Evolutionary conservation across 2,797 vertebrate genomes (phyloP), one percentile per base, ranked within the genome.

Genomic region (Pseudomugil tenellus): DNA sequence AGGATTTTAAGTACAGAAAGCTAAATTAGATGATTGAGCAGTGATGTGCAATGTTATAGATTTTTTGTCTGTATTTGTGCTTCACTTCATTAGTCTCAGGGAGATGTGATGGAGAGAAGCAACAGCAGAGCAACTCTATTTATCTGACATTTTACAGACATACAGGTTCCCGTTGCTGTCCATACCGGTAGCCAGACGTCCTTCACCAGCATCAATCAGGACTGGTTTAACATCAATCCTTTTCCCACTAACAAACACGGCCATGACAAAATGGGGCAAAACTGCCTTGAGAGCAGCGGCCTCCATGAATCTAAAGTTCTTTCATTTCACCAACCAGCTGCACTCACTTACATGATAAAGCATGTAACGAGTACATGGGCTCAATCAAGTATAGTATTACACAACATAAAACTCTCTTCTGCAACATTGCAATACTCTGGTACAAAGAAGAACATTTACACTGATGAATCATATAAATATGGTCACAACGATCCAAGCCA

Each of bases 141-240:
- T 59, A 70, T 82, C 71, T 76, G 80, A 72, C 80, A 71, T 70
- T 51, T 79, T 63, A 80, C 67, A 76, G 79, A 83, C 75, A 70
- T 79, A 61, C 75, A 19, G 76, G 67, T 81, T 86, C 70, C 69
- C 74, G 67, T 54, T 81, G 76, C 65, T 48, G 32, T 64, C 73
- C 39, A 19, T 58, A 46, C 68, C 48, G 52, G 57, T 67, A 63
- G 78, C 81, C 58, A 55, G 73, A 81, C 76, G 77, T 74, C 64
- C 53, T 41, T 68, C 63, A 59, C 83, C 88, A 84, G 49, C 65
- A 84, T 88, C 87, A 80, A 87, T 89, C 87, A 87, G 65, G 72
- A 78, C 70, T 19, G 63, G 34, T 76, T 82, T 79, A 78, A 77
- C 75, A 81, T 84, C 72, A 60, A 53, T 72, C 74, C 53, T 68